phyloP scores from a whole-genome alignment of 2,888 invertebrate species.

The Tinea trinotella region DNA sequence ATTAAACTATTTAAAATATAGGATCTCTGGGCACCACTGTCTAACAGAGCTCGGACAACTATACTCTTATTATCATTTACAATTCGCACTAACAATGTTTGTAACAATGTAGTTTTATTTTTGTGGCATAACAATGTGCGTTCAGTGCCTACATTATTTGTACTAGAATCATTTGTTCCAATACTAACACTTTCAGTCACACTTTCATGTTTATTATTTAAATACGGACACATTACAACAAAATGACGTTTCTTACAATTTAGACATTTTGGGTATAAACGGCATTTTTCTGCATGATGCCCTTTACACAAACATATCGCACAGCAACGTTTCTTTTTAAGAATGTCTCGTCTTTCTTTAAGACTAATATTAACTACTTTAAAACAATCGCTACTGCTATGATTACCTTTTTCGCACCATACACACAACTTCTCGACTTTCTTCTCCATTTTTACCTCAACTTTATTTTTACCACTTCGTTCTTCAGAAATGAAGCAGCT shows the following conservation, averaged over 20 bases:
- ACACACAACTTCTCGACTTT: neutral
- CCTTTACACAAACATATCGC: neutral
- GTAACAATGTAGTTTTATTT: neutral
- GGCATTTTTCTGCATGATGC: neutral
- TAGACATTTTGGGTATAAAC: too few relatives aligned
- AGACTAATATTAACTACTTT: neutral
- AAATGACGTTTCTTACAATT: neutral
- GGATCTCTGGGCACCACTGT: neutral
- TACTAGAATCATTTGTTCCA: too few relatives aligned
- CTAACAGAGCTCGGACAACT: neutral
- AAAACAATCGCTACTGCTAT: neutral
- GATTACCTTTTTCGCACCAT: neutral
- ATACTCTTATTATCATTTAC: slow-evolving; percentile 1
- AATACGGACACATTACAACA: neutral
- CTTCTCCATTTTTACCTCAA: neutral
- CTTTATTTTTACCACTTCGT: neutral
- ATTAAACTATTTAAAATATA: neutral
- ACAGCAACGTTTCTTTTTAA: neutral
- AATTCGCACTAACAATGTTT: slow-evolving; percentile 1
- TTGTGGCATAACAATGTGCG: neutral
- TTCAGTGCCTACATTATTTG: neutral
- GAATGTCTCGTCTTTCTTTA: neutral
- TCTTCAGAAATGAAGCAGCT: neutral
- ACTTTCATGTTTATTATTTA: neutral
- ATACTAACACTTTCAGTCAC: neutral